A percentile compares a stretch with the other conserved stretches of the same genome.
Conservation (phyloP, 35 echinoderm and acorn worm species). For the Anneissia japonica region DNA sequence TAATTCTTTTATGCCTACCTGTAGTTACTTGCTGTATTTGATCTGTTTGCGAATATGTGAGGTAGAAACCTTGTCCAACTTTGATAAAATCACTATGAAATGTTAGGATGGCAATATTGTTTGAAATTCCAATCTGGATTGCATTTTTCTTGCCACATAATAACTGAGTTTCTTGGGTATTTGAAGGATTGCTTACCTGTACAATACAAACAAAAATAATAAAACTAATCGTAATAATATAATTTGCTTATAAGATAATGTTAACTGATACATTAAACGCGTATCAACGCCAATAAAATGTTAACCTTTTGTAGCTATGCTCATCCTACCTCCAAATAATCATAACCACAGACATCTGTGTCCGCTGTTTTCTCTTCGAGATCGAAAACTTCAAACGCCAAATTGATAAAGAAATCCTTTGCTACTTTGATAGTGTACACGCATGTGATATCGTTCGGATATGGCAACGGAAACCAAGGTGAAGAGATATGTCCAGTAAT, state of each 20-base stretch:
- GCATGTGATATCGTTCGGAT: constrained; percentile 37
- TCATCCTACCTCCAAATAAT: constrained; percentile 44
- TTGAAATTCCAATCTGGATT: constrained; percentile 25
- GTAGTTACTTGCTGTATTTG: background rate
- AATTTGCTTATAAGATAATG: background rate
- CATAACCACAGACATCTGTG: constrained; percentile 23
- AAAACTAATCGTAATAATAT: background rate
- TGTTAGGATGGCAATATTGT: constrained; percentile 15
- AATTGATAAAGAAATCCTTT: constrained; percentile 6
- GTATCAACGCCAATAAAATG: background rate
- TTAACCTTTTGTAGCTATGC: background rate
- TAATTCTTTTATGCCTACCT: constrained; percentile 29
- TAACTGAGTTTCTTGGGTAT: constrained; percentile 4
- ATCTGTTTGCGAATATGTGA: constrained; percentile 28
- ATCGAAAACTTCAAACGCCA: constrained; percentile 30
- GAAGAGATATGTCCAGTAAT: constrained; percentile 26
- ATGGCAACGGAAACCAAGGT: constrained; percentile 22
- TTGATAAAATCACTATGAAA: constrained; percentile 55
- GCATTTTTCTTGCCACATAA: constrained; percentile 44
- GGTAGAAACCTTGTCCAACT: constrained; percentile 50
- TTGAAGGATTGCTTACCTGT: background rate
- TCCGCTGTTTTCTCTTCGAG: constrained; percentile 21
- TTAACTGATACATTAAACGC: background rate
- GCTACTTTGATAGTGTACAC: constrained; percentile 42
- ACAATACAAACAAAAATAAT: constrained; percentile 13